Base-by-base conservation (phyloP, 1,140 invertebrate species). In the Drosophila sechellia region DNA sequence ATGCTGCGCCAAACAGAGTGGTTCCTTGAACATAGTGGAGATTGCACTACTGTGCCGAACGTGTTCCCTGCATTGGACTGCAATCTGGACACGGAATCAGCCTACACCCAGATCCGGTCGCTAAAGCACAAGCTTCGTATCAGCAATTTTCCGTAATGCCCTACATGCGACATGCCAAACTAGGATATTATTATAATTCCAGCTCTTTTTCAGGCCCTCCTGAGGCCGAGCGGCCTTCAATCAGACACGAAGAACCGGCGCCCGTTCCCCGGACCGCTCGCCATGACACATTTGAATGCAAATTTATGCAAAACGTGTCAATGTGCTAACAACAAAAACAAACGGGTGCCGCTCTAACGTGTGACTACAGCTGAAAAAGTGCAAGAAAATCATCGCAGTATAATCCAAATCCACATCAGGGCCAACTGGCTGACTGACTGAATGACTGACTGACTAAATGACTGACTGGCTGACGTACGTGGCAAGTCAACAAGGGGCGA, bases 241-340 rank as follows among this genome's bases (percentile, higher is more conserved):
- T 69, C 58, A 65, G 66, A 71, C 79, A 81, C 66, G 78, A 61
- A 75, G 22, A 37, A n/a, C 34, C 37, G n/a, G 8, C 50, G 17
- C 25, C 50, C 22, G 22, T 12, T 39, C n/a, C 25, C n/a, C 39
- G 35, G 25, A 42, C 15, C 52, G 55, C 25, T 35, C 50, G 40
- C 27, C 79, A 48, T 83, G 70, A 69, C 70, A 71, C 77, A 84
- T 89, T 90, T 68, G 50, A 84, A 90, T 90, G 79, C 79, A 90
- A 90, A 90, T 90, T 87, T 90, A 90, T 87, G 87, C 87, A 86
- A 90, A 90, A 84, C 87, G 87, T 90, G 87, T 84, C 87, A 87
- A 90, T 87, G 87, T 84, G 87, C 87, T 90, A 84, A 90, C 87
- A 86, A 87, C 81, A 85, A 79, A 66, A 80, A 69, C 70, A 87